Evolutionary conservation across 2,888 invertebrate genomes (phyloP), one percentile per base, ranked within the genome.

Genomic region (Polietes domitor): DNA sequence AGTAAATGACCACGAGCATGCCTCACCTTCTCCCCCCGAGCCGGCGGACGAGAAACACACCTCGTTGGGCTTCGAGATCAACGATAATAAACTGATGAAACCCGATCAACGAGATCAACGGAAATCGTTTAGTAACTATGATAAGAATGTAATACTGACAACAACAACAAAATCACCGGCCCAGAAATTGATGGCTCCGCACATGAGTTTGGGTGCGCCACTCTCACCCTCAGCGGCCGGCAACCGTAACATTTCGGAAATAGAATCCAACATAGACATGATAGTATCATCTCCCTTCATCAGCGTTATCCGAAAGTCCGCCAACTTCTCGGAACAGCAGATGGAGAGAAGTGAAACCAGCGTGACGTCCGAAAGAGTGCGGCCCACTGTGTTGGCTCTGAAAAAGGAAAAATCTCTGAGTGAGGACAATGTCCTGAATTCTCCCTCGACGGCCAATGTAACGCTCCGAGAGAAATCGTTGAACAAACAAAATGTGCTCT

Each of bases 211-310:
- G 21, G 24, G 24, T 15, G 10, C 87, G 43, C 86, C 83, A 17
- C 81, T 85, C 9, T 85, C 87, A 10, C 80, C 84, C 0, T 17
- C 75, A 9, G 79, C 70, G 17, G 79, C 80, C 32, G 65, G 85
- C 3, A 88, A 87, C 43, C 87, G 88, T 75, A 88, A 89, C 80
- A 90, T 90, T 28, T 88, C 89, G 0, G 91, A 92, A 83, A 90
- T 91, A 6, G 92, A 92, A 80, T 90, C 91, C 68, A 92, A 90
- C 58, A 92, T 91, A 12, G 92, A 92, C 75, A 86, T 90, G 85
- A 87, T 90, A 63, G 90, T 91, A 3, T 92, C 91, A 75, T 91
- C 92, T 2, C 91, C 92, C 21, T 88, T 91, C 86, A 89, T 92
- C 0, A 91, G 88, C 74, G 89, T 92, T 0, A 82, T 92, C 3